A percentile compares a stretch with the other conserved stretches of the same genome.
These are phyloP conservation scores for Oryzias curvinotus DNA, from an alignment of 2,113 vertebrate genomes.

Conservation along the genomic window DNA sequence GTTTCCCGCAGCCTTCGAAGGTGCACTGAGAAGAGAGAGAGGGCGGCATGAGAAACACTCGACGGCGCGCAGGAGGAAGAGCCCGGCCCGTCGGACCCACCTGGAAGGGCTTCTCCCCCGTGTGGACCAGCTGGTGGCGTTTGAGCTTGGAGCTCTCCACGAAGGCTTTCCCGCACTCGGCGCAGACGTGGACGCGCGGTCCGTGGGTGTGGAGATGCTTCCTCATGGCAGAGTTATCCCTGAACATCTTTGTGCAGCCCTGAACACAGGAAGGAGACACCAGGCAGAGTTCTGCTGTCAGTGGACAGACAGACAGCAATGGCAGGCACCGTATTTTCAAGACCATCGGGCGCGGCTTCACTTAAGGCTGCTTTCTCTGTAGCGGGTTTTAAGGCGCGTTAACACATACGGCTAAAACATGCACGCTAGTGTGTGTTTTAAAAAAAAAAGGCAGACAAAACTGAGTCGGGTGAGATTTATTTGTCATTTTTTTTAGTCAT, in stretches of 20 bases:
- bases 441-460: too few relatives aligned
- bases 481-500: too few relatives aligned
- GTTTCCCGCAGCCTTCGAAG: constrained; percentile 97
- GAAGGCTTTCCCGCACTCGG: constrained; percentile 97
- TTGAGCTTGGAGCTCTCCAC: constrained; percentile 99
- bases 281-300: not conserved
- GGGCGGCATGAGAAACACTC: not conserved
- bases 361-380: too few relatives aligned
- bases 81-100: constrained; percentile 61
- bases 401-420: too few relatives aligned
- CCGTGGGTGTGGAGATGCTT: constrained; percentile 98
- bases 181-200: constrained; percentile 94
- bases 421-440: too few relatives aligned
- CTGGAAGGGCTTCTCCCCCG: constrained; percentile 98
- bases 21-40: constrained; percentile 82
- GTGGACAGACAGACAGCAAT: too few relatives aligned
- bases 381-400: too few relatives aligned
- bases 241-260: constrained; percentile 99
- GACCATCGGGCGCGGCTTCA: too few relatives aligned
- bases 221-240: constrained; percentile 99
- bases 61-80: not conserved
- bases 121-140: constrained; percentile 97
- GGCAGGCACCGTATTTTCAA: too few relatives aligned
- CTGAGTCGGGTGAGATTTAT: too few relatives aligned
- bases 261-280: constrained; percentile 44